Evolutionary conservation across 1,140 invertebrate species (phyloP).

Genomic region (Meloidogyne floridensis): DNA sequence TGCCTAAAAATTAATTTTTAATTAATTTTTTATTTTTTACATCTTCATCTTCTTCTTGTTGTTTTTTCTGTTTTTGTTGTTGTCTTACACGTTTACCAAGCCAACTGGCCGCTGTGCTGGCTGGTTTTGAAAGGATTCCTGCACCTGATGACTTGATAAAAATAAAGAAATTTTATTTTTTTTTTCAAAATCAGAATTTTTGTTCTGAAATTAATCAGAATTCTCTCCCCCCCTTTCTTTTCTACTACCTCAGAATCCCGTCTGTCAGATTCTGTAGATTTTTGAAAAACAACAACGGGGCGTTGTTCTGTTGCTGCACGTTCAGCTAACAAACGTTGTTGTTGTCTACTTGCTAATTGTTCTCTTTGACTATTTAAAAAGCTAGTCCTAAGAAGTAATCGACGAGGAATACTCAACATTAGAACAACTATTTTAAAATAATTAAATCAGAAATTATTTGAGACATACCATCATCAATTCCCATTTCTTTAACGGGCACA

Average conservation of each 20-base stretch:
- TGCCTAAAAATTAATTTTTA: not conserved
- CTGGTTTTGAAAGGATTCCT: constrained; percentile 52
- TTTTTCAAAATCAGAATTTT: not conserved
- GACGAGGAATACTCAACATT: constrained; percentile 93
- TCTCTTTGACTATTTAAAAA: constrained; percentile 56
- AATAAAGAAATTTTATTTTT: too few species aligned
- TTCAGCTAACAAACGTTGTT: not conserved
- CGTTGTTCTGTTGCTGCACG: constrained; percentile 17
- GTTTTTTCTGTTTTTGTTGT: constrained; percentile 44
- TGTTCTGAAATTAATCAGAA: not conserved
- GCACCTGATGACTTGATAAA: constrained; percentile 18
- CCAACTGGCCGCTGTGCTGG: constrained; percentile 59
- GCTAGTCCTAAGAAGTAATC: constrained; percentile 77
- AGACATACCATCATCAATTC: constrained; percentile 78
- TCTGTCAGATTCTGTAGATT: constrained; percentile 29
- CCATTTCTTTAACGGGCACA: constrained; percentile 94
- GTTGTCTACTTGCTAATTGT: constrained; percentile 16
- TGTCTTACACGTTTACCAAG: constrained; percentile 60
- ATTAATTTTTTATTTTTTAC: not conserved
- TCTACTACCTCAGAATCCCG: constrained; percentile 14
- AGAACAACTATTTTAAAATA: constrained; percentile 64
- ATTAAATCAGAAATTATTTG: not conserved
- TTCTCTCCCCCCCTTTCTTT: not conserved
- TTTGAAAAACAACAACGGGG: constrained; percentile 61
- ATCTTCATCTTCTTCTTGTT: constrained; percentile 20